A percentile compares a stretch with the other conserved stretches of the same genome.
Conservation (phyloP, 2,888 invertebrate species). For the Maniola hyperantus region DNA sequence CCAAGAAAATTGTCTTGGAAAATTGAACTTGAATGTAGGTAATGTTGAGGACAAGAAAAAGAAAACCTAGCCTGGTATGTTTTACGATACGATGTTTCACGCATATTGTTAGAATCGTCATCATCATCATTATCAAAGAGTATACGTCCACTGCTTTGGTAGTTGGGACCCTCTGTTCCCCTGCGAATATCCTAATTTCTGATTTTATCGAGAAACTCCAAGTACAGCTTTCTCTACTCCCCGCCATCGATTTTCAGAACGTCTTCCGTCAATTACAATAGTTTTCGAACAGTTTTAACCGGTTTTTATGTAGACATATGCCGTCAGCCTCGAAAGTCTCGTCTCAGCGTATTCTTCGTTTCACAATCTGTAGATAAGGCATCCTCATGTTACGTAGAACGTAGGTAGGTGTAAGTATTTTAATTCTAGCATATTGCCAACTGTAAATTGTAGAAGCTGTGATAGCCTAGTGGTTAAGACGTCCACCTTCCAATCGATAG, state of each 20-base stretch:
- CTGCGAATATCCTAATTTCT: too few species aligned
- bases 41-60: background rate
- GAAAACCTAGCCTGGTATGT: background rate
- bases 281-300: conserved; percentile 10
- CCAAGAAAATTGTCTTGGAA: background rate
- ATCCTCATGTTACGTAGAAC: background rate
- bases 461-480: too few species aligned
- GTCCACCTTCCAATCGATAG: too few species aligned
- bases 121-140: too few species aligned
- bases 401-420: background rate
- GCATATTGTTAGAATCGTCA: too few species aligned
- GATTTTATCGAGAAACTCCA: too few species aligned
- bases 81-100: background rate
- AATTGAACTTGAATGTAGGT: background rate
- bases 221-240: too few species aligned
- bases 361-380: conserved; percentile 12
- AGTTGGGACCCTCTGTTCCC: too few species aligned
- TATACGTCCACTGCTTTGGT: too few species aligned
- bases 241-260: background rate
- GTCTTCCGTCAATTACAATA: background rate
- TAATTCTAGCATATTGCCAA: background rate
- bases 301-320: conserved; percentile 14
- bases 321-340: conserved; percentile 15
- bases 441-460: too few species aligned
- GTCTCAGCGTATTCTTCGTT: conserved; percentile 3